Evolutionary conservation across 2,113 vertebrate species (phyloP).

Genomic region (Pithys albifrons): DNA sequence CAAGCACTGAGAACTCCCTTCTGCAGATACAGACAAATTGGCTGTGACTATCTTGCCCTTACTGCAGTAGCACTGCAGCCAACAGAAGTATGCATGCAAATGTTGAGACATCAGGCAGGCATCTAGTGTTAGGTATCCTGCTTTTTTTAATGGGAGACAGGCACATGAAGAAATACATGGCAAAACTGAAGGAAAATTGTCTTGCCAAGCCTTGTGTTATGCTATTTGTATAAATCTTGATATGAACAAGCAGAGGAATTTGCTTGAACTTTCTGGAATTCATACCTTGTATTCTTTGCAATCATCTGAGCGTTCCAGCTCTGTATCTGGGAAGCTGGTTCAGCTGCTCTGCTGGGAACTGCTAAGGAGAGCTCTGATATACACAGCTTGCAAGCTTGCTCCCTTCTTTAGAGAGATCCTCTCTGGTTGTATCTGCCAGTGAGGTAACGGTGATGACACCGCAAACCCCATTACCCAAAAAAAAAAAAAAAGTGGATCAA

Average conservation of each 20-base stretch:
- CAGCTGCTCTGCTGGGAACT: neutral
- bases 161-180: constrained; percentile 14
- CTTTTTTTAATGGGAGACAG: neutral
- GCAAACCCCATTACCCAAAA: neutral
- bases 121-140: neutral
- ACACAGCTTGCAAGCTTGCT: neutral
- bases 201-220: neutral
- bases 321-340: neutral
- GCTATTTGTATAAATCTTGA: constrained; percentile 40
- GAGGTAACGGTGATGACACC: neutral
- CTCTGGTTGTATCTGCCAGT: neutral
- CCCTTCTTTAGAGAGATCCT: neutral
- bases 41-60: constrained; percentile 10
- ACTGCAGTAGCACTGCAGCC: constrained; percentile 62
- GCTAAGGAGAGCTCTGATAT: neutral
- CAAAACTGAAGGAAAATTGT: constrained; percentile 44
- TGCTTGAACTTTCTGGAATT: constrained; percentile 47
- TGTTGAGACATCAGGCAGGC: constrained; percentile 4
- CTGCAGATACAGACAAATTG: constrained; percentile 1
- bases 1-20: neutral
- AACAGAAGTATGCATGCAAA: neutral
- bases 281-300: constrained; percentile 3
- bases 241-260: constrained; percentile 44
- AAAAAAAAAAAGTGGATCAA: neutral
- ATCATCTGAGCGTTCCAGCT: neutral